Base-by-base conservation (phyloP, 2,797 vertebrate genomes). In the Champsocephalus gunnari region DNA sequence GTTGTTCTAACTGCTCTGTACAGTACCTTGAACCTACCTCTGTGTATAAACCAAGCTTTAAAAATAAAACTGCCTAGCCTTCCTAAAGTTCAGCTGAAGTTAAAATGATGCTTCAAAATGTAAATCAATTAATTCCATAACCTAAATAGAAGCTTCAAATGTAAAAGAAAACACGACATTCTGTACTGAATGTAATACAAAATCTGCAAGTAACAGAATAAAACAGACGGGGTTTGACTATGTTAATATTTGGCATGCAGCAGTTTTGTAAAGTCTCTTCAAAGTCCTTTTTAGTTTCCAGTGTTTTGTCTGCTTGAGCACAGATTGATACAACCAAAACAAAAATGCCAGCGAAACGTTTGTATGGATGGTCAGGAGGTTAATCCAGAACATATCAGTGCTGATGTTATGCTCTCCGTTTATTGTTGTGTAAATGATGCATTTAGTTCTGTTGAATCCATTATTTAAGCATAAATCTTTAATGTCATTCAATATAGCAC, bases 401-500 rank as follows among this genome's bases (percentile, higher is more conserved):
- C 32, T 4, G 41, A 71, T 64, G 63, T 28, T 44, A 65, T 50
- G 79, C 45, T 71, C 66, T 85, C 57, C 24, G 41, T 49, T 65
- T 16, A 9, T 63, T 54, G 32, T 48, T 58, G 44, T 32, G 55
- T 76, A 61, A 41, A 72, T 57, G 21, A 73, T 80, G 45, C 57
- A 54, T 64, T 64, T 57, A 34, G 21, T 74, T 79, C 53, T 44
- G 17, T 48, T 66, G 61, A 69, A 72, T n/a, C 32, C 7, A 19
- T 77, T 11, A 28, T 32, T 65, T 14, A 74, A 70, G 70, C 61
- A 58, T 12, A 58, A 28, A 75, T 80, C 53, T 65, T 72, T 55
- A 51, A 61, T 56, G 47, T 80, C 79, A 88, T 80, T 81, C 68
- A 79, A 64, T 67, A 66, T 69, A 62, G 75, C 81, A 73, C 71